These are phyloP conservation scores for Poecilia latipinna DNA, from an alignment of 2,113 vertebrate genomes.

Conservation along the genomic window DNA sequence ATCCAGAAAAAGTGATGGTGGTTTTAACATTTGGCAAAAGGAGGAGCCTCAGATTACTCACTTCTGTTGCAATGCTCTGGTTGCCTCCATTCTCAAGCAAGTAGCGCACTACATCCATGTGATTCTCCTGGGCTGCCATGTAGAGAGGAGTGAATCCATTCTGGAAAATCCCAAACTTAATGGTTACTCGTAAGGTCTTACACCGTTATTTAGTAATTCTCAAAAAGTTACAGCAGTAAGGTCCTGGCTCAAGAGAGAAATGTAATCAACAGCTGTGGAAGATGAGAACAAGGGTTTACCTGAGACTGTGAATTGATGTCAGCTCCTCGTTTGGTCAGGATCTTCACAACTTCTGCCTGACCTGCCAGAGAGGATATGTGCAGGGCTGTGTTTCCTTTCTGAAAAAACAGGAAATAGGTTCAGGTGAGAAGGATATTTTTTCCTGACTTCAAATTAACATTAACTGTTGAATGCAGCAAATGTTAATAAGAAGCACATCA, in stretches of 20 bases:
- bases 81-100: constrained; percentile 97
- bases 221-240: too few species aligned
- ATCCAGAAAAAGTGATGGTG: neutral
- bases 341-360: constrained; percentile 92
- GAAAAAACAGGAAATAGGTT: constrained; percentile 26
- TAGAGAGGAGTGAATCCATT: constrained; percentile 99
- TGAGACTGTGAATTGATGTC: constrained; percentile 97
- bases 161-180: constrained; percentile 65
- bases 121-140: constrained; percentile 99
- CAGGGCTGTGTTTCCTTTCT: constrained; percentile 99
- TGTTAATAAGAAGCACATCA: too few species aligned
- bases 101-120: constrained; percentile 94
- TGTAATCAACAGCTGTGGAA: too few species aligned
- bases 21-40: neutral
- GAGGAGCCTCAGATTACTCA: constrained; percentile 50
- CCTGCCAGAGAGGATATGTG: constrained; percentile 97
- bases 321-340: constrained; percentile 91
- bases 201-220: neutral
- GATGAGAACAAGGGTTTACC: constrained; percentile 71
- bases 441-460: too few species aligned
- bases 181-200: too few species aligned
- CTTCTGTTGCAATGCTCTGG: constrained; percentile 98
- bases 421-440: too few species aligned
- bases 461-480: too few species aligned
- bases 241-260: neutral